Conservation (phyloP, 2,113 vertebrate genomes). For the Catharus minimus region DNA sequence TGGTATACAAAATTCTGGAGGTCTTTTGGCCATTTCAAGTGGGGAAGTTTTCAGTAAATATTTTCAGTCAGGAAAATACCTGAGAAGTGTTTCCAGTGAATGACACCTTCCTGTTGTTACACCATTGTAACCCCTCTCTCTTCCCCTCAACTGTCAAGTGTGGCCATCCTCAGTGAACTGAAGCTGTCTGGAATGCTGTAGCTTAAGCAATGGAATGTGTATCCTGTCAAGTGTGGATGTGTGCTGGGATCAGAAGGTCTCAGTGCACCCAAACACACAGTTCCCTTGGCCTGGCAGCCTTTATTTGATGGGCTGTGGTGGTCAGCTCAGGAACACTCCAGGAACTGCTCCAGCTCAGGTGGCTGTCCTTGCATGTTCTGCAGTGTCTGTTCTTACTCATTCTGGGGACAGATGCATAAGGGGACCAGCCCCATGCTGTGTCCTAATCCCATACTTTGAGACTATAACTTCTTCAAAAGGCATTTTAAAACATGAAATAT, state of each 20-base stretch:
- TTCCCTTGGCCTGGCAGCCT: background rate
- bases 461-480: background rate
- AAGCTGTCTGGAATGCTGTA: background rate
- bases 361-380: background rate
- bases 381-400: background rate
- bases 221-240: fast-evolving
- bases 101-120: background rate
- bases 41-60: background rate
- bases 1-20: background rate
- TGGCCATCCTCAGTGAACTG: background rate
- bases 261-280: background rate
- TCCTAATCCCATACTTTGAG: background rate
- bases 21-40: background rate
- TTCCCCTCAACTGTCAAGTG: fast-evolving
- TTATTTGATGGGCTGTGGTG: background rate
- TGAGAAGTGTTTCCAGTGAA: background rate
- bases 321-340: background rate
- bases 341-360: background rate
- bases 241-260: background rate
- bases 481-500: background rate
- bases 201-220: background rate
- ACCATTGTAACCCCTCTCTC: background rate
- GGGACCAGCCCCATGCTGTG: background rate
- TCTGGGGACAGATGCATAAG: background rate
- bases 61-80: background rate